Percentiles rank a stretch among this genome's conserved stretches.
Evolutionary conservation across 2,797 vertebrate genomes (phyloP).

Genomic region (Pogoniulus pusillus): DNA sequence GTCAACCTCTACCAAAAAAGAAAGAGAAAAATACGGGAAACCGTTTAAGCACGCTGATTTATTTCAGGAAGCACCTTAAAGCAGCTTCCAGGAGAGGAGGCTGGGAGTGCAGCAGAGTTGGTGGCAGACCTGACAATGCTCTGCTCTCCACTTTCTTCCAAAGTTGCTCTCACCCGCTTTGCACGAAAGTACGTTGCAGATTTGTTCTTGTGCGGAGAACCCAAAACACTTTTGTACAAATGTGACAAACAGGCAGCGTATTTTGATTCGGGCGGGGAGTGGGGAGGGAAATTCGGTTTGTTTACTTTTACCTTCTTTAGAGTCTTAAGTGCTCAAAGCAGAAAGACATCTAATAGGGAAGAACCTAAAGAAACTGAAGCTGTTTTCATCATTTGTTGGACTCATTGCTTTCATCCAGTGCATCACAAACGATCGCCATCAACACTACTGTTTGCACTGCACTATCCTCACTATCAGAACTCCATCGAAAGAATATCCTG

Average conservation of each 20-base stretch:
- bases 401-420: background rate
- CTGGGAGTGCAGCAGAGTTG: background rate
- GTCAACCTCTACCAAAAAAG: background rate
- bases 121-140: background rate
- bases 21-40: background rate
- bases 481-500: background rate
- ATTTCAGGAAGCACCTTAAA: background rate
- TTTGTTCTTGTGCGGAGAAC: background rate
- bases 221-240: background rate
- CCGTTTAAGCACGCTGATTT: background rate
- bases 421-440: background rate
- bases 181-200: background rate
- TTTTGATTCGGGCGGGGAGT: background rate
- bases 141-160: background rate
- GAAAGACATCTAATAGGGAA: background rate
- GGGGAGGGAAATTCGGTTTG: background rate
- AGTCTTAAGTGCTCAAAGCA: background rate
- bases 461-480: background rate
- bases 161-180: background rate
- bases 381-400: background rate
- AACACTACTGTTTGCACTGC: background rate
- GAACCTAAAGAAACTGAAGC: background rate
- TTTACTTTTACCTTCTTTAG: slow-evolving; percentile 42
- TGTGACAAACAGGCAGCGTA: background rate
- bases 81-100: background rate